Base-by-base conservation (phyloP, 1,140 invertebrate species). In the Drosophila aff. region DNA sequence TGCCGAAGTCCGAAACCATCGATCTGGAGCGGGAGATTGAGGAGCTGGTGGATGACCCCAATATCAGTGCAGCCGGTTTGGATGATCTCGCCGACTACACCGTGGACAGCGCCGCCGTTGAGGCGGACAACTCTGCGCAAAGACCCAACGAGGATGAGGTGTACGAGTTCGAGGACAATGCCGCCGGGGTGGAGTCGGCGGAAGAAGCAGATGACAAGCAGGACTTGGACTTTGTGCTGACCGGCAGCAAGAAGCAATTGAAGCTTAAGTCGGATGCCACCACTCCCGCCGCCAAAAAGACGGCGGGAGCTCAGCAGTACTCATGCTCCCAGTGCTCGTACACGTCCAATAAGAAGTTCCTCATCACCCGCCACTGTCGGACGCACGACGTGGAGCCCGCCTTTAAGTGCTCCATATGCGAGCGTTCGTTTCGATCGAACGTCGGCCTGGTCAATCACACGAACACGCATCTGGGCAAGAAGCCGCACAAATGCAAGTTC, bases 391-490 rank as follows among this genome's bases (percentile, higher is more conserved):
- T 98, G 90, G 98, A 99, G 86, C 94, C 98, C 26, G 98, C 98
- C 1, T 98, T 98, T 92, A 99, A 98, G 92, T 99, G 92, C 69
- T 96, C 96, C 50, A 97, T 99, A 23, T 99, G 98, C 93, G 97
- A 98, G 81, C 94, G 98, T 52, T 98, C 98, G 8, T 99, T 99
- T 91, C 99, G 99, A 93, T 98, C 98, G 0, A 92, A 97, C 21
- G 97, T 98, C 2, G 98, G 98, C 0, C 93, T 99, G 28, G 97
- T 98, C 81, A 99, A 99, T 93, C 98, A 99, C 93, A 96, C 98
- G 3, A 99, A 99, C 93, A 99, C 98, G 66, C 98, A 99, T 92
- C 98, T 98, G 31, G 98, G 98, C 43, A 97, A 97, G 9, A 98
- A 99, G 90, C 98, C 98, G 0, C 98, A 99, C 93, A 95, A 96